Evolutionary conservation across 2,888 invertebrate species (phyloP).

Genomic region (Xanthorhoe designata): DNA sequence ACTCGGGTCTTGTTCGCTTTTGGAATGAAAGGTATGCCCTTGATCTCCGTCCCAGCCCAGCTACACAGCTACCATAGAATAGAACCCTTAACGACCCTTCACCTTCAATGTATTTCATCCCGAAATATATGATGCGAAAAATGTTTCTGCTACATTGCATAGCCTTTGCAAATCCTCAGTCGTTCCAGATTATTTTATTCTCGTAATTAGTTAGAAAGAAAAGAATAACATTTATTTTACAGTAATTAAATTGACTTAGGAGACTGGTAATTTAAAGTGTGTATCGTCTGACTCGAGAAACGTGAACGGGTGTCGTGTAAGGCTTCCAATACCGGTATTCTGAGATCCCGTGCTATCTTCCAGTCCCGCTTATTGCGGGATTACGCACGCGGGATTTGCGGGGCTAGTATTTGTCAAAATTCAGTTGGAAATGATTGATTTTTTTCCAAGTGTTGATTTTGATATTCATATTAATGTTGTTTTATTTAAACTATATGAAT

Average conservation of each 20-base stretch:
- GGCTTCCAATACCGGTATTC: too few species aligned
- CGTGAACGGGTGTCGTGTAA: too few species aligned
- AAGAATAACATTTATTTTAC: not conserved
- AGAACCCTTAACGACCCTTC: slow-evolving; percentile 25
- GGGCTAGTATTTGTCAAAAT: too few species aligned
- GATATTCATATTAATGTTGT: too few species aligned
- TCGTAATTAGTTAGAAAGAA: slow-evolving; percentile 15
- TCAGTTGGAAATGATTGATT: too few species aligned
- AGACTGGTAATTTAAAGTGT: too few species aligned
- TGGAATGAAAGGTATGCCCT: slow-evolving; percentile 17
- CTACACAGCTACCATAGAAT: slow-evolving; percentile 17
- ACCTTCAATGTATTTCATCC: slow-evolving; percentile 28
- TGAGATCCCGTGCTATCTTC: too few species aligned
- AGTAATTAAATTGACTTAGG: slow-evolving; percentile 4
- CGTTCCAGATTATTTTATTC: slow-evolving; percentile 27
- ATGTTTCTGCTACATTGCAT: slow-evolving; percentile 23
- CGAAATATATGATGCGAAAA: slow-evolving; percentile 25
- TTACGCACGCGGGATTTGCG: too few species aligned
- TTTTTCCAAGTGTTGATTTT: too few species aligned
- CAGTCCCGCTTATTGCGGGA: too few species aligned
- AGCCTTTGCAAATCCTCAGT: slow-evolving; percentile 27
- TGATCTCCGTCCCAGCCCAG: slow-evolving; percentile 7
- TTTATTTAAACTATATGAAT: too few species aligned
- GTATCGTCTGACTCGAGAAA: too few species aligned
- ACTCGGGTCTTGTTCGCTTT: slow-evolving; percentile 5